Percentiles rank a stretch among this genome's conserved stretches.
These are phyloP conservation scores for Eremophila alpestris DNA, from an alignment of 2,797 vertebrate species.

Conservation along the genomic window DNA sequence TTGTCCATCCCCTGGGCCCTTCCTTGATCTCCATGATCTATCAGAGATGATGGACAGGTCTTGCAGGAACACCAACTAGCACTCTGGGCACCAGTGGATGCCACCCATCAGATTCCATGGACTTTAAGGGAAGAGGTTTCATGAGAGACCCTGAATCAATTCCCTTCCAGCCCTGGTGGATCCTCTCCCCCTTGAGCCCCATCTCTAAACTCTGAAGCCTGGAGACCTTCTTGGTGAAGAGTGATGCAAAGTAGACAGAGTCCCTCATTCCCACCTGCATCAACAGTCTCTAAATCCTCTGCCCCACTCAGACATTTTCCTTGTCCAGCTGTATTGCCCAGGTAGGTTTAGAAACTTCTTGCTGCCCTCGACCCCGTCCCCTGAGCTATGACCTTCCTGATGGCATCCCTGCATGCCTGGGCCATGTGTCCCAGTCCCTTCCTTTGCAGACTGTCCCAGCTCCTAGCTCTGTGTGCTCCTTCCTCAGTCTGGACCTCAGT, in stretches of 20 bases:
- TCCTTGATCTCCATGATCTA: not conserved
- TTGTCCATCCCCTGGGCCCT: not conserved
- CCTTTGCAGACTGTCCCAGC: not conserved
- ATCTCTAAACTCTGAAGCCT: not conserved
- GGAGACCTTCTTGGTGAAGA: not conserved
- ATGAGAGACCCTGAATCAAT: not conserved
- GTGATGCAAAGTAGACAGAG: not conserved
- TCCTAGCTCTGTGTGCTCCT: not conserved
- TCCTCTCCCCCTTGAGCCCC: not conserved
- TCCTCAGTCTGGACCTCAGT: not conserved
- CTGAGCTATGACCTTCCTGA: not conserved
- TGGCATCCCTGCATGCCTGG: not conserved
- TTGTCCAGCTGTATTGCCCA: not conserved
- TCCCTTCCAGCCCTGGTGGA: not conserved
- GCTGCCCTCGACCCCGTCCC: not conserved
- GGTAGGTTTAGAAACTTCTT: not conserved
- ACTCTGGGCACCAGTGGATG: not conserved
- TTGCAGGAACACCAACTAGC: not conserved
- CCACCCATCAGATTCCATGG: not conserved
- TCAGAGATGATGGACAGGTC: not conserved
- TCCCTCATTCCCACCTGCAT: not conserved
- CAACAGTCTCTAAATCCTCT: not conserved
- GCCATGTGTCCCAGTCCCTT: not conserved
- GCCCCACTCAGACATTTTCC: not conserved
- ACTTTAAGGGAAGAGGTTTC: not conserved